Conservation (phyloP, 2,113 vertebrate genomes). For the Caloenas nicobarica region DNA sequence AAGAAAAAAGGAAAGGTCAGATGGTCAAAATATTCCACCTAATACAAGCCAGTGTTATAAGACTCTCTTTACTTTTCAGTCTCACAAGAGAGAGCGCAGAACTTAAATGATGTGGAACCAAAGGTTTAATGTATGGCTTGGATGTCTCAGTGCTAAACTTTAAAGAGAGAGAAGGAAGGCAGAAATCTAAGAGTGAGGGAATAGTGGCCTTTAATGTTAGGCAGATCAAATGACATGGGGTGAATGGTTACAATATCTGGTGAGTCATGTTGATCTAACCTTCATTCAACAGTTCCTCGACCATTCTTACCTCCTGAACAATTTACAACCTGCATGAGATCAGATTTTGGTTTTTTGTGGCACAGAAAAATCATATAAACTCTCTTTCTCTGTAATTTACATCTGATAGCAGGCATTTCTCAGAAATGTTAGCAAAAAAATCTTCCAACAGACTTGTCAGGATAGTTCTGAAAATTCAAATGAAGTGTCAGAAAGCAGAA, state of each 20-base stretch:
- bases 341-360: constrained; percentile 9
- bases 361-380: neutral
- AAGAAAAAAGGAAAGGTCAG: neutral
- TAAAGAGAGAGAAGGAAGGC: constrained; percentile 1
- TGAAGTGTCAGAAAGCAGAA: neutral
- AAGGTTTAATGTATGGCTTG: constrained; percentile 38
- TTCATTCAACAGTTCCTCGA: constrained; percentile 21
- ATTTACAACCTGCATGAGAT: constrained; percentile 42
- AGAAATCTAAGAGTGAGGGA: constrained; percentile 20
- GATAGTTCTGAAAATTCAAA: constrained; percentile 33
- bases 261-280: constrained; percentile 38
- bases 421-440: constrained; percentile 4
- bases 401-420: neutral
- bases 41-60: neutral
- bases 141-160: constrained; percentile 25
- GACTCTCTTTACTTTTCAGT: neutral
- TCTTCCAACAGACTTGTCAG: constrained; percentile 15
- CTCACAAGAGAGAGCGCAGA: neutral
- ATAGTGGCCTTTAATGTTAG: neutral
- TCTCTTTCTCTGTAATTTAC: constrained; percentile 3
- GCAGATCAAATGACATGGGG: constrained; percentile 43
- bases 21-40: constrained; percentile 9
- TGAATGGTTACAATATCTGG: constrained; percentile 43
- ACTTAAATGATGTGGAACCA: constrained; percentile 34
- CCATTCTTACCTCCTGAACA: constrained; percentile 28